phyloP scores from a whole-genome alignment of 2,888 invertebrate species.

The Acheta domesticus region DNA sequence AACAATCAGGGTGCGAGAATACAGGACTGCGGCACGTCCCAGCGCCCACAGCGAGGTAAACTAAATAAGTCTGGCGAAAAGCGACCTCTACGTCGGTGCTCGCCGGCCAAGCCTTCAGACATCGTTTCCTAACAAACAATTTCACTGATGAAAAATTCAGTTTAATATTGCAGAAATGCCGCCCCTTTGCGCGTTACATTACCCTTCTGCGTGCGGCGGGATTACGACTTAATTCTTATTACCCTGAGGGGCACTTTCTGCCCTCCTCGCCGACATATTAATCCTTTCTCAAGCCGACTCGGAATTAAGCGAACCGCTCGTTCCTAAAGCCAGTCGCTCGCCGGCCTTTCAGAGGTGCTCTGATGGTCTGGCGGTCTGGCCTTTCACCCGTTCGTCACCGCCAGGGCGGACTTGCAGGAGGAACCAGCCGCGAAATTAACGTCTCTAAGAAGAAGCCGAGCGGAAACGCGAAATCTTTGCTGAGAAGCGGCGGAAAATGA shows the following conservation, averaged over 20 bases:
- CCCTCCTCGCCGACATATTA: not conserved
- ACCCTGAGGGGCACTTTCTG: slow-evolving; percentile 4
- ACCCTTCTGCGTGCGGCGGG: not conserved
- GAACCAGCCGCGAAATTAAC: too few relatives aligned
- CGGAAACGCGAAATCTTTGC: too few relatives aligned
- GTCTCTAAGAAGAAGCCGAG: too few relatives aligned
- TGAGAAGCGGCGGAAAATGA: too few relatives aligned
- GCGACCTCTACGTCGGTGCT: not conserved
- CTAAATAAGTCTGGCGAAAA: not conserved
- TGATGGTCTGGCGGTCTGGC: too few relatives aligned
- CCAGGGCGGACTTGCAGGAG: too few relatives aligned
- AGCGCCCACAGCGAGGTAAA: not conserved
- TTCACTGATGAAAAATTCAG: slow-evolving; percentile 18
- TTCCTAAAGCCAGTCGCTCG: not conserved
- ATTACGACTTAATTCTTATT: slow-evolving; percentile 10
- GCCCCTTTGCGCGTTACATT: slow-evolving; percentile 18
- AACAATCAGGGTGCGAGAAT: too few relatives aligned
- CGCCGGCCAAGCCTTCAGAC: not conserved
- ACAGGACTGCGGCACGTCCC: too few relatives aligned
- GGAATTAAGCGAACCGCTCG: not conserved
- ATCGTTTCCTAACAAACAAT: not conserved
- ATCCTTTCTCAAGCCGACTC: not conserved
- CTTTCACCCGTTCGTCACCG: too few relatives aligned
- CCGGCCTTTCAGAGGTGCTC: not conserved
- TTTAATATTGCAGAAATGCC: slow-evolving; percentile 5